These are phyloP conservation scores for Copidosoma floridanum DNA, from an alignment of 1,140 invertebrate species.

Conservation along the genomic window DNA sequence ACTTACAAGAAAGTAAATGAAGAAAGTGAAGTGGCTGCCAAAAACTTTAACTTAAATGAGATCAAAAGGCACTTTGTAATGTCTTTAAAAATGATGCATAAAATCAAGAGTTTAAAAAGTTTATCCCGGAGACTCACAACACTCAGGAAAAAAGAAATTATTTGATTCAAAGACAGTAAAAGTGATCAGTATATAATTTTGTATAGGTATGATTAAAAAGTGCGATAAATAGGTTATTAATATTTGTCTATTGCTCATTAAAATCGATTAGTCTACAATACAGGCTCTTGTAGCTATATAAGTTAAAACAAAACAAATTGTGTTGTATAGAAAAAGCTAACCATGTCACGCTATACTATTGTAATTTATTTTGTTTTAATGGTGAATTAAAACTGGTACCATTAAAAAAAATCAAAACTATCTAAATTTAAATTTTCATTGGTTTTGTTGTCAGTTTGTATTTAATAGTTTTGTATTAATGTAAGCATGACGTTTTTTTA, in stretches of 20 bases:
- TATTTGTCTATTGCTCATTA: constrained; percentile 6
- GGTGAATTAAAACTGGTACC: too few relatives aligned
- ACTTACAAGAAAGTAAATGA: constrained; percentile 10
- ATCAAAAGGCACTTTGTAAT: constrained; percentile 23
- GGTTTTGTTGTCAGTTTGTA: too few relatives aligned
- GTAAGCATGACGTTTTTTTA: too few relatives aligned
- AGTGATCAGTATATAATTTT: not conserved
- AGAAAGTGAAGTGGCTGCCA: constrained; percentile 11
- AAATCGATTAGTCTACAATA: constrained; percentile 8
- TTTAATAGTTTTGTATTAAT: too few relatives aligned
- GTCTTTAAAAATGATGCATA: constrained; percentile 20
- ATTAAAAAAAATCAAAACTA: too few relatives aligned
- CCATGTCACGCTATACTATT: too few relatives aligned
- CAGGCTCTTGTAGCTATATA: not conserved
- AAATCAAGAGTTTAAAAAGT: constrained; percentile 9
- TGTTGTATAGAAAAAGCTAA: too few relatives aligned
- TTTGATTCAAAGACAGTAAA: constrained; percentile 12
- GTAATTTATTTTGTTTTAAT: constrained; percentile 14
- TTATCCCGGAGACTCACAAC: constrained; percentile 14
- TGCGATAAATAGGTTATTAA: constrained; percentile 11
- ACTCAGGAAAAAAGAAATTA: constrained; percentile 10
- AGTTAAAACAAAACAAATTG: not conserved
- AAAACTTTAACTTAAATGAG: constrained; percentile 20
- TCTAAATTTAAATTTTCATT: too few relatives aligned
- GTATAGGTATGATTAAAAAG: not conserved